A percentile compares a stretch with the other conserved stretches of the same genome.
These are phyloP conservation scores for Tubiluchus corallicola DNA, from an alignment of 2,888 invertebrate genomes.

Conservation along the genomic window DNA sequence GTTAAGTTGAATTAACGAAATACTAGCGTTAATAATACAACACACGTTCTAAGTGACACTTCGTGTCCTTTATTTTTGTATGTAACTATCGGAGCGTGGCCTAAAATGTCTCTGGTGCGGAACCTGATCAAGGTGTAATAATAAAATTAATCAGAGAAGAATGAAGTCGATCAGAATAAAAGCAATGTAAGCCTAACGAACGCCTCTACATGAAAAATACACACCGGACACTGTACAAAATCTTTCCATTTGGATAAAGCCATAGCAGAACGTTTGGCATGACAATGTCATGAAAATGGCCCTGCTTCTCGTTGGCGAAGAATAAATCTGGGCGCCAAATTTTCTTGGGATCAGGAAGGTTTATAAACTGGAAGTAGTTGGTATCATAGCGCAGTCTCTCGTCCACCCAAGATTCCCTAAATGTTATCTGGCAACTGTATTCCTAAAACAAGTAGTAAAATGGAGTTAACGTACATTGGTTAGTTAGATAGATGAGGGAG, in stretches of 20 bases:
- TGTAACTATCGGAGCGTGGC: too few species aligned
- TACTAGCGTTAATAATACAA: too few species aligned
- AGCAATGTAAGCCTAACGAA: background rate
- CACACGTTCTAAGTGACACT: too few species aligned
- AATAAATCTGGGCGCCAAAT: slow-evolving; percentile 98
- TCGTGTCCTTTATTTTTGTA: too few species aligned
- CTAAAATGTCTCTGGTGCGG: too few species aligned
- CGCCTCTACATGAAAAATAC: background rate
- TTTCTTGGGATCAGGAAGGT: slow-evolving; percentile 38
- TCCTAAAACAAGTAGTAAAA: background rate
- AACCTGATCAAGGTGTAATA: too few species aligned
- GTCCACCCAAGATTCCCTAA: background rate
- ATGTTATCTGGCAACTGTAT: slow-evolving; percentile 1
- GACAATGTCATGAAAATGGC: slow-evolving; percentile 79
- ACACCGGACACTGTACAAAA: background rate
- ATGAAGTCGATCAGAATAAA: too few species aligned
- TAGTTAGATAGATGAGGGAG: background rate
- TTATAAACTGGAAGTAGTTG: background rate
- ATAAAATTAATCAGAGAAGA: too few species aligned
- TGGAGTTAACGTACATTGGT: background rate
- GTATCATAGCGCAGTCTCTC: background rate
- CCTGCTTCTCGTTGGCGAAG: slow-evolving; percentile 94
- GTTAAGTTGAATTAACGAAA: too few species aligned
- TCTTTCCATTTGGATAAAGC: background rate
- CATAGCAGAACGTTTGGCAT: slow-evolving; percentile 50